Base-by-base conservation (phyloP, 2,113 vertebrate genomes). In the Grus americana region DNA sequence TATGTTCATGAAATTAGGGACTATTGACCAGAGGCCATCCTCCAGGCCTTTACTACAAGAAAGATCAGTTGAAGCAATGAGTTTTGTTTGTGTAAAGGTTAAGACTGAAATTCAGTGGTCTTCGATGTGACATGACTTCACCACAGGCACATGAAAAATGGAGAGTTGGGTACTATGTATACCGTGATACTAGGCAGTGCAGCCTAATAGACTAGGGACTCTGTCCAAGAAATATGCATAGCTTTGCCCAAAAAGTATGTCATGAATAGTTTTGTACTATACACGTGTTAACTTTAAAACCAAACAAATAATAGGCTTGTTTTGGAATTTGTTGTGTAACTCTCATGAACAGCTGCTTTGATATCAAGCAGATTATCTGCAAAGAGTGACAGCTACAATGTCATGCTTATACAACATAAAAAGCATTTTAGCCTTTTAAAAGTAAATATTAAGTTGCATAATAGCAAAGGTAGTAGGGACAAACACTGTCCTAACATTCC, bases 381-480 rank as follows among this genome's bases (percentile, higher is more conserved):
- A 68, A 57, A 46, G 32, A 61, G 42, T 54, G 58, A 32, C 2
- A 15, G 40, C 67, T 90, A 74, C 54, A 65, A 54, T 79, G 36
- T 13, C 1, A 0, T 44, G 42, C 66, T 91, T 90, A 86, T 47
- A 40, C 47, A 76, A 83, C 5, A 10, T 62, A 44, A 73, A 61
- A 92, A 71, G 90, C 13, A n/a, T 73, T 87, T 82, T 58, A 62
- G 55, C 62, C 67, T 90, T 92, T 83, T 70, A 79, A 71, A 83
- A 85, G 15, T 34, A 79, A 75, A 66, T 79, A 42, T 63, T 75
- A 65, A 50, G 29, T 68, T 91, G 21, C 62, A 42, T 42, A 89
- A 70, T 26, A 78, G 59, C 40, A 59, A 63, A 71, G n/a, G 30
- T 30, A 52, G 22, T 38, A 88, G 32, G n/a, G 55, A 24, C 49